Evolutionary conservation across 2,797 vertebrate species (phyloP).

Genomic region (Xiphorhynchus erythropygius): DNA sequence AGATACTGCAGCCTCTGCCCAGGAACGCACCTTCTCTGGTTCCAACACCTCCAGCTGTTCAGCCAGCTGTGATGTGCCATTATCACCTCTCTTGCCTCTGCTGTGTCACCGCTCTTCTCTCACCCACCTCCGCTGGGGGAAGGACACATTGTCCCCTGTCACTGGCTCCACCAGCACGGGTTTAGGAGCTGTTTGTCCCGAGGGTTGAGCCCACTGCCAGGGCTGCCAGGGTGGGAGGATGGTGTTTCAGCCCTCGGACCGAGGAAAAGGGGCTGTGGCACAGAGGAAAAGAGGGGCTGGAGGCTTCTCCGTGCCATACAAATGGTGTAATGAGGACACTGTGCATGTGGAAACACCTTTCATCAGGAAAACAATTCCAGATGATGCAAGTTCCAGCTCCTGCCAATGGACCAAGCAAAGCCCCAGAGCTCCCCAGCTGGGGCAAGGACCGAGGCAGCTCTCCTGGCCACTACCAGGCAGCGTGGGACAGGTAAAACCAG

Average conservation of each 20-base stretch:
- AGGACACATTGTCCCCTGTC: background rate
- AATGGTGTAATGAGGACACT: background rate
- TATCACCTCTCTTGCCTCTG: background rate
- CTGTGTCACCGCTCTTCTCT: background rate
- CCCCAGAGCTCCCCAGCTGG: background rate
- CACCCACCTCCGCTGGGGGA: background rate
- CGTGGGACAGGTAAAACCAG: background rate
- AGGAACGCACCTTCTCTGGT: rapidly evolving
- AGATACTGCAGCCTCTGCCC: background rate
- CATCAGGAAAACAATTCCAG: background rate
- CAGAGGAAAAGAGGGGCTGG: background rate
- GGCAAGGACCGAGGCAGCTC: background rate
- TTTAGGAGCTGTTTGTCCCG: background rate
- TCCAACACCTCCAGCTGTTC: background rate
- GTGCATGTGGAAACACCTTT: background rate
- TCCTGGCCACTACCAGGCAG: background rate
- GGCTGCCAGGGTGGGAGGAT: background rate
- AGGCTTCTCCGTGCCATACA: background rate
- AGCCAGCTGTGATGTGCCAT: background rate
- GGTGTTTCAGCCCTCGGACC: rapidly evolving
- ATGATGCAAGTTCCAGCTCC: background rate
- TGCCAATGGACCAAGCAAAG: background rate
- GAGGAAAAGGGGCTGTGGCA: background rate
- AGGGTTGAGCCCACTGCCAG: rapidly evolving
- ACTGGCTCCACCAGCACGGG: rapidly evolving